These are phyloP conservation scores for Nemopilema nomurai DNA, from an alignment of 30 jellyfish, hydroid and myxozoan genomes.

Conservation along the genomic window DNA sequence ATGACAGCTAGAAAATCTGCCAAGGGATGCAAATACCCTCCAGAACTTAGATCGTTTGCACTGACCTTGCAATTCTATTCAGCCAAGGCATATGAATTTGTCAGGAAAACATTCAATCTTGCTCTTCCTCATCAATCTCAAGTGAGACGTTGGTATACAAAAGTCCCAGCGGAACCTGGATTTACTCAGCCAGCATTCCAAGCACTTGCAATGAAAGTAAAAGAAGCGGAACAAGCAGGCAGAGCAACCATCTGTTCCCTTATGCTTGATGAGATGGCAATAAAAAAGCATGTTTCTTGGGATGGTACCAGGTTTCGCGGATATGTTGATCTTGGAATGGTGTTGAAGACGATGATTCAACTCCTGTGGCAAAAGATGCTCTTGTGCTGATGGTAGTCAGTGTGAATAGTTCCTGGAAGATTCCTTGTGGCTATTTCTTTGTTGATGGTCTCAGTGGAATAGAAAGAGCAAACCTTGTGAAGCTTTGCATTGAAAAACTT, in stretches of 20 bases:
- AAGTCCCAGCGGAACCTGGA: conserved; percentile 65
- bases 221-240: conserved; percentile 26
- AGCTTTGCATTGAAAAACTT: conserved; percentile 29
- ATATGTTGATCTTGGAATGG: conserved; percentile 57
- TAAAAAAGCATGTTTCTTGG: too few species aligned
- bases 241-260: conserved; percentile 31
- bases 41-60: conserved; percentile 40
- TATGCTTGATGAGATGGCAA: conserved; percentile 69
- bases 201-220: conserved; percentile 16
- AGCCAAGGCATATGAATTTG: conserved; percentile 67
- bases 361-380: too few species aligned
- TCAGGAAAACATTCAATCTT: conserved; percentile 58
- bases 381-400: too few species aligned
- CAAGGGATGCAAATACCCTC: conserved; percentile 48
- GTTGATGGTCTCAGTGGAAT: conserved; percentile 65
- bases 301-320: conserved; percentile 39
- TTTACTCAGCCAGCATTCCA: conserved; percentile 53
- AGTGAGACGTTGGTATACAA: conserved; percentile 41
- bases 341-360: conserved; percentile 37
- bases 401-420: too few species aligned
- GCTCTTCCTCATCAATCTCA: conserved; percentile 62
- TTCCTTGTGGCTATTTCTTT: conserved; percentile 36
- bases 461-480: conserved; percentile 64
- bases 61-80: conserved; percentile 68
- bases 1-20: background rate